Percentiles rank a stretch among this genome's conserved stretches.
These are phyloP conservation scores for Athripsodes cinereus DNA, from an alignment of 2,888 invertebrate genomes.

Conservation along the genomic window DNA sequence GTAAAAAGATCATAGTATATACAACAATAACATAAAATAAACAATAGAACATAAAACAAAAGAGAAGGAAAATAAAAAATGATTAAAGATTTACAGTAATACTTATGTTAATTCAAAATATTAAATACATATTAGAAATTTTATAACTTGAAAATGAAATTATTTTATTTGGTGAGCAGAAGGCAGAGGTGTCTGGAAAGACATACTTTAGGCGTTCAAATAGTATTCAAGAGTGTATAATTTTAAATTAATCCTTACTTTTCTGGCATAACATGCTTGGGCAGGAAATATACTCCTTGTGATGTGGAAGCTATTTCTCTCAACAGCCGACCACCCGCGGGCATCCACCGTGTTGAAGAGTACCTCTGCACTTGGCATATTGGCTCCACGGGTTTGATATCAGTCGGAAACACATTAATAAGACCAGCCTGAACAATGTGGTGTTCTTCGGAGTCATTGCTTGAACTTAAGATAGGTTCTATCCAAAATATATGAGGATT, in stretches of 20 bases:
- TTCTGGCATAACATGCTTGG: slow-evolving; percentile 16
- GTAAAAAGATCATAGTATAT: too few species aligned
- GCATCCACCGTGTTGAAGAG: slow-evolving; percentile 33
- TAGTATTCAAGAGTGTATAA: too few species aligned
- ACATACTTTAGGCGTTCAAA: too few species aligned
- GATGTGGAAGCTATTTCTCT: slow-evolving; percentile 31
- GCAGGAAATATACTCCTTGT: slow-evolving; percentile 34
- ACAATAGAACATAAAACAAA: too few species aligned
- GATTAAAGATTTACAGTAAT: too few species aligned
- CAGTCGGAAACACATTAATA: slow-evolving; percentile 36
- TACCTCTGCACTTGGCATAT: slow-evolving; percentile 29
- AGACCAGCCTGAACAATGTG: slow-evolving; percentile 40
- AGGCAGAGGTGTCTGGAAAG: too few species aligned
- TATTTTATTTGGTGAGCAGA: too few species aligned
- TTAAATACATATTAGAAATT: background rate
- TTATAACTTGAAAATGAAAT: background rate
- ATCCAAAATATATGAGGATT: slow-evolving; percentile 43
- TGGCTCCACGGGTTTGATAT: slow-evolving; percentile 29
- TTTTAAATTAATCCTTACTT: slow-evolving; percentile 9
- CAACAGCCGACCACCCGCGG: slow-evolving; percentile 33
- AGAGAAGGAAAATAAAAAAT: too few species aligned
- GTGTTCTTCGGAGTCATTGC: slow-evolving; percentile 13
- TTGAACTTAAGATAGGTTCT: slow-evolving; percentile 28
- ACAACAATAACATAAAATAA: too few species aligned
- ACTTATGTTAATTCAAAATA: too few species aligned